Percentiles rank a stretch among this genome's conserved stretches.
Evolutionary conservation across 2,888 invertebrate species (phyloP).

Genomic region (Phengaris arion): DNA sequence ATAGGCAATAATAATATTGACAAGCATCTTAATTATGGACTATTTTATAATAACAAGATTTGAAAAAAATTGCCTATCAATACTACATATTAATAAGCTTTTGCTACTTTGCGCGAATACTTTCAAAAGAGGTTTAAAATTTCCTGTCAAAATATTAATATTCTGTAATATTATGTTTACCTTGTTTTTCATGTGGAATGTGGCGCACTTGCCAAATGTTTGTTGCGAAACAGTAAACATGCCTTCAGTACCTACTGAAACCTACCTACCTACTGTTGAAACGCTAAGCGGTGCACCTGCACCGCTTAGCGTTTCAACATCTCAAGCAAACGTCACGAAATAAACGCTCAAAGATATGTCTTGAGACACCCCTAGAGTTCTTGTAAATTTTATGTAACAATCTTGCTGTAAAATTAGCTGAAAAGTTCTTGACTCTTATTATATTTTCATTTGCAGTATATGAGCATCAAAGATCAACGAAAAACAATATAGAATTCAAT

Average conservation of each 20-base stretch:
- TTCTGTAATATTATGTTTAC: slow-evolving; percentile 6
- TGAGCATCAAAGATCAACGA: not conserved
- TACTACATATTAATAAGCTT: too few species aligned
- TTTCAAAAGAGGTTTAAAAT: too few species aligned
- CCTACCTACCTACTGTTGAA: too few species aligned
- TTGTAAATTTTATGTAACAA: slow-evolving; percentile 11
- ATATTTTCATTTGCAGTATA: not conserved
- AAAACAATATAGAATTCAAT: not conserved
- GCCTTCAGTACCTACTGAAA: slow-evolving; percentile 47
- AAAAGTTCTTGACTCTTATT: not conserved
- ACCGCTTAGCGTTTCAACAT: slow-evolving; percentile 51
- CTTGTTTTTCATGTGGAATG: slow-evolving; percentile 22
- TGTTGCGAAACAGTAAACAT: slow-evolving; percentile 48
- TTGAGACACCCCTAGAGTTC: slow-evolving; percentile 29
- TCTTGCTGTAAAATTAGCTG: not conserved
- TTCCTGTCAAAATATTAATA: not conserved
- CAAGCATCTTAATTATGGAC: too few species aligned
- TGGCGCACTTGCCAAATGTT: slow-evolving; percentile 41
- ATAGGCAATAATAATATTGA: too few species aligned
- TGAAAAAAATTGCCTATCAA: too few species aligned
- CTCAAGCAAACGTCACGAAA: slow-evolving; percentile 45
- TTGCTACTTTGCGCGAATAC: too few species aligned
- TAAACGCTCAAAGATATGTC: slow-evolving; percentile 43
- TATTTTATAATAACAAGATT: too few species aligned
- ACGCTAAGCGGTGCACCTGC: too few species aligned